Conservation (phyloP, 2,797 vertebrate species). For the Cynopterus sphinx region DNA sequence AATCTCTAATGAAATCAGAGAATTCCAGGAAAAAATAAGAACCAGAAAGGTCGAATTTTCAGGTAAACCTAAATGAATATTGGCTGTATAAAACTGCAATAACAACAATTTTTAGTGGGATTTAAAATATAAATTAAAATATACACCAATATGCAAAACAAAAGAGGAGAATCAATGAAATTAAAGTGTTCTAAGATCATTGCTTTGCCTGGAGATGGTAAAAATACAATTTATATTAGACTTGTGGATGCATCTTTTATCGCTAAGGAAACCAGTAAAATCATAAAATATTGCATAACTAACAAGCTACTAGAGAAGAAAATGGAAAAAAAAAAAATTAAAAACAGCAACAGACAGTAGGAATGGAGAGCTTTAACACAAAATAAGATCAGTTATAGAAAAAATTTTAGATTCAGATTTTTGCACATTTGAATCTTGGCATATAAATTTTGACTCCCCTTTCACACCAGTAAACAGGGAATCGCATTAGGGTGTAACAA, state of each 20-base stretch:
- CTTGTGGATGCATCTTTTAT: not conserved
- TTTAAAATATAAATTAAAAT: not conserved
- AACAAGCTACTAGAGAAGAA: not conserved
- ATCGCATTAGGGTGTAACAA: not conserved
- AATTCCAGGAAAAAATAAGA: not conserved
- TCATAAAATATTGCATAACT: not conserved
- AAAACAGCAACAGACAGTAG: not conserved
- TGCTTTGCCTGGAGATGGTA: not conserved
- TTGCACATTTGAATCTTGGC: not conserved
- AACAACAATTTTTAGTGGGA: not conserved
- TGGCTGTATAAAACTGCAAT: not conserved
- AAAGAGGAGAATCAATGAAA: not conserved
- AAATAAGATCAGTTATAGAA: not conserved
- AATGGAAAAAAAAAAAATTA: not conserved
- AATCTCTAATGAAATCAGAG: not conserved
- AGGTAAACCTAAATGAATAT: not conserved
- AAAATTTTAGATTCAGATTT: not conserved
- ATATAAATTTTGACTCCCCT: not conserved
- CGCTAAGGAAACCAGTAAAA: conserved; percentile 29
- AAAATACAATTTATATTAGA: not conserved
- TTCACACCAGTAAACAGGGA: not conserved
- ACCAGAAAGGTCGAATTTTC: not conserved
- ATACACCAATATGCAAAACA: not conserved
- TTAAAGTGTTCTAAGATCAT: not conserved
- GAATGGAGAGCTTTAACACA: not conserved